Evolutionary conservation across 2,888 invertebrate species (phyloP).

Genomic region (Chloroclystis v-ata): DNA sequence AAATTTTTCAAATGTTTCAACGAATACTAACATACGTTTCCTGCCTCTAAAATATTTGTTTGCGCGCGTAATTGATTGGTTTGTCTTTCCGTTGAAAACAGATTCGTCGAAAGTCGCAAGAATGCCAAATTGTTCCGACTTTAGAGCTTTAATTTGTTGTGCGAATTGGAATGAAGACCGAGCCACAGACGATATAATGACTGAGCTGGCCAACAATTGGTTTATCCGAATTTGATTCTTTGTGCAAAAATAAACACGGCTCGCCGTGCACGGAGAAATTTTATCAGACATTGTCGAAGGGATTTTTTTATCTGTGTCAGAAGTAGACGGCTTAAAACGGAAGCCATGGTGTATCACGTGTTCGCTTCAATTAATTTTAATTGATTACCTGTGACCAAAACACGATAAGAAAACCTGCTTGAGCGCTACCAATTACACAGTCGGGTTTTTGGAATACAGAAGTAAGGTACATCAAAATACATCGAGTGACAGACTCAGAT

Average conservation of each 20-base stretch:
- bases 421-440: slow-evolving; percentile 19
- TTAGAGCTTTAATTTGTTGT: background rate
- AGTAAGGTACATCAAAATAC: background rate
- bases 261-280: slow-evolving; percentile 13
- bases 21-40: background rate
- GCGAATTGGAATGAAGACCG: slow-evolving; percentile 2
- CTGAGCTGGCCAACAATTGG: slow-evolving; percentile 2
- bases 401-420: slow-evolving; percentile 13
- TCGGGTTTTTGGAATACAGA: slow-evolving; percentile 1
- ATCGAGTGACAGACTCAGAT: background rate
- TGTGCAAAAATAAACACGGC: slow-evolving; percentile 16
- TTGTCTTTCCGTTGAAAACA: background rate
- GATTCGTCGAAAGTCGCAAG: background rate
- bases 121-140: background rate
- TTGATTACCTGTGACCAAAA: slow-evolving; percentile 33
- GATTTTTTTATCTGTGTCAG: too few species aligned
- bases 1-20: slow-evolving; percentile 3
- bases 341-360: slow-evolving; percentile 30
- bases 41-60: background rate
- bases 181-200: background rate
- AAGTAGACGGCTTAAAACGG: slow-evolving; percentile 29
- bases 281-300: too few species aligned
- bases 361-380: slow-evolving; percentile 38
- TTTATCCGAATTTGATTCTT: slow-evolving; percentile 9
- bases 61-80: background rate